These are phyloP conservation scores for Antheraea yamamai DNA, from an alignment of 2,888 invertebrate genomes.

Conservation along the genomic window DNA sequence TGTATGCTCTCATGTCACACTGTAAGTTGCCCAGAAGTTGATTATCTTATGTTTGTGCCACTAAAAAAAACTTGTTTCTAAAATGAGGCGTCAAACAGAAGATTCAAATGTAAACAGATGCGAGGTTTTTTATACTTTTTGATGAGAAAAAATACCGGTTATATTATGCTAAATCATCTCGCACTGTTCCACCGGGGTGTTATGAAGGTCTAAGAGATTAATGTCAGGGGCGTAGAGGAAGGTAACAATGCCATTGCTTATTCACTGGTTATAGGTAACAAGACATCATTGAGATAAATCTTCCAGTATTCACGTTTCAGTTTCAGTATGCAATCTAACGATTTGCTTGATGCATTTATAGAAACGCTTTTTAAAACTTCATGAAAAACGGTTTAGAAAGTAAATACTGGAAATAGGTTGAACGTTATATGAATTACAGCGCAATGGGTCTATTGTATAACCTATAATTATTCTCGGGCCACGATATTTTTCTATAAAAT, in stretches of 20 bases:
- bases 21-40: constrained; percentile 78
- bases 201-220: constrained; percentile 67
- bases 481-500: constrained; percentile 52
- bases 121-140: constrained; percentile 58
- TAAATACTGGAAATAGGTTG: constrained; percentile 72
- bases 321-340: background rate
- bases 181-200: constrained; percentile 79
- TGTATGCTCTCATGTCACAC: constrained; percentile 46
- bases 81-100: constrained; percentile 76
- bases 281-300: constrained; percentile 20
- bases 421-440: constrained; percentile 50
- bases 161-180: constrained; percentile 53
- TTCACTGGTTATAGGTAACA: constrained; percentile 21
- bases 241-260: constrained; percentile 47
- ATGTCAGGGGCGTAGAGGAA: constrained; percentile 79
- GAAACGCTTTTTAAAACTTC: background rate
- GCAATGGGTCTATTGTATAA: constrained; percentile 69
- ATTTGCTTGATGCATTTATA: background rate
- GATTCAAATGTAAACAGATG: constrained; percentile 67
- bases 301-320: constrained; percentile 37
- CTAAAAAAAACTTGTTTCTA: constrained; percentile 37
- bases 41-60: constrained; percentile 81
- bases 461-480: constrained; percentile 51
- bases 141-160: constrained; percentile 7
- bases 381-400: background rate